Evolutionary conservation across 1,140 invertebrate genomes (phyloP).

Genomic region (Penaeus indicus): DNA sequence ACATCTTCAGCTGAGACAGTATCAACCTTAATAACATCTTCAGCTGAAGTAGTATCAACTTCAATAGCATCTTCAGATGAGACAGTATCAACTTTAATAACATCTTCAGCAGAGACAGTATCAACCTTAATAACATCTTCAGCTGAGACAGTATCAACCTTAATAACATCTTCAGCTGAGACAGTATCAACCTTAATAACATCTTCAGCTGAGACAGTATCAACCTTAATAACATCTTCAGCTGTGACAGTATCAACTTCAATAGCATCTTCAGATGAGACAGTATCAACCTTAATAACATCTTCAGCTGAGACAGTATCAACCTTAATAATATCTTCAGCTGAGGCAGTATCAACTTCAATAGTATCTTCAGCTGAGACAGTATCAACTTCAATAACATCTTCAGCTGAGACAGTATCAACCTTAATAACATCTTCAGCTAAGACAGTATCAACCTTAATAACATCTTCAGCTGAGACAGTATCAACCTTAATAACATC

Average conservation of each 20-base stretch:
- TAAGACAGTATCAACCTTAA: too few species aligned
- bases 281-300: too few species aligned
- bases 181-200: background rate
- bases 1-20: background rate
- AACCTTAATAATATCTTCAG: background rate
- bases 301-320: too few species aligned
- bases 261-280: background rate
- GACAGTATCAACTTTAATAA: background rate
- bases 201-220: background rate
- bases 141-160: background rate
- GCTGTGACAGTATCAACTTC: background rate
- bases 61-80: background rate
- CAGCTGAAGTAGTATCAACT: background rate
- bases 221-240: background rate
- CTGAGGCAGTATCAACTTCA: background rate
- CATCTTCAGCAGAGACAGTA: background rate
- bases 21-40: background rate
- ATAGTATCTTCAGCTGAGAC: background rate
- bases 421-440: background rate
- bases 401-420: background rate
- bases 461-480: too few species aligned
- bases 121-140: background rate
- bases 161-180: conserved; percentile 5
- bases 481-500: too few species aligned
- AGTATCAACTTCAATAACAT: background rate